phyloP scores from a whole-genome alignment of 2,113 vertebrate genomes.

The Pelobates fuscus region DNA sequence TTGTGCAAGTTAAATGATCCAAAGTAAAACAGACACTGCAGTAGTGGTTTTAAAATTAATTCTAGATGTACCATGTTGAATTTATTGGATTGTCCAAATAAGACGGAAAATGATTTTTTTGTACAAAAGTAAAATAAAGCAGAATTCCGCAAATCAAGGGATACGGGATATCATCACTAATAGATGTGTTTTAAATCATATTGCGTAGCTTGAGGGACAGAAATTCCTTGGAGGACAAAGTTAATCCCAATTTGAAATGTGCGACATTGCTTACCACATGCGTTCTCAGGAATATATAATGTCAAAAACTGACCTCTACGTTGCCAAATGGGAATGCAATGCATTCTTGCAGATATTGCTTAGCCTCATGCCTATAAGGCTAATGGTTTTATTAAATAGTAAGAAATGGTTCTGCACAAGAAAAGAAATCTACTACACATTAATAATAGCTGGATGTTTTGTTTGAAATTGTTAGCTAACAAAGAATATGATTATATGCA shows the following conservation, averaged over 20 bases:
- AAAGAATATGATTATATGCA: too few relatives aligned
- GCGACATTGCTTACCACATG: slow-evolving; percentile 12
- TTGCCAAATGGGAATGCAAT: neutral
- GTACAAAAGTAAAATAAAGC: slow-evolving; percentile 25
- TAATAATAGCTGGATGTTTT: too few relatives aligned
- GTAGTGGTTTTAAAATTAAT: slow-evolving; percentile 40
- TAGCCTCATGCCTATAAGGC: neutral
- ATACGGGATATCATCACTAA: slow-evolving; percentile 41
- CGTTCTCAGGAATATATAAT: neutral
- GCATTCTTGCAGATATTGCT: neutral
- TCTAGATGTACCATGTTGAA: slow-evolving; percentile 26
- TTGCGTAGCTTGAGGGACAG: slow-evolving; percentile 8
- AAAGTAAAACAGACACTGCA: slow-evolving; percentile 31
- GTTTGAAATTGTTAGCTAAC: too few relatives aligned
- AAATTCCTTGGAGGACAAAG: neutral
- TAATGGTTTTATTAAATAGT: neutral
- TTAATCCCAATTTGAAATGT: slow-evolving; percentile 28
- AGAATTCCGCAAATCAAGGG: slow-evolving; percentile 26
- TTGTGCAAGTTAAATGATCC: slow-evolving; percentile 41
- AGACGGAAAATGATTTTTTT: slow-evolving; percentile 29
- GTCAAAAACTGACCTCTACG: neutral
- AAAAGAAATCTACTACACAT: too few relatives aligned
- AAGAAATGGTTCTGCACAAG: neutral
- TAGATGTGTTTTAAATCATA: slow-evolving; percentile 34
- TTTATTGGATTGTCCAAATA: slow-evolving; percentile 40